Evolutionary conservation across 2,797 vertebrate species (phyloP).

Genomic region (Ctenosaura bakeri): DNA sequence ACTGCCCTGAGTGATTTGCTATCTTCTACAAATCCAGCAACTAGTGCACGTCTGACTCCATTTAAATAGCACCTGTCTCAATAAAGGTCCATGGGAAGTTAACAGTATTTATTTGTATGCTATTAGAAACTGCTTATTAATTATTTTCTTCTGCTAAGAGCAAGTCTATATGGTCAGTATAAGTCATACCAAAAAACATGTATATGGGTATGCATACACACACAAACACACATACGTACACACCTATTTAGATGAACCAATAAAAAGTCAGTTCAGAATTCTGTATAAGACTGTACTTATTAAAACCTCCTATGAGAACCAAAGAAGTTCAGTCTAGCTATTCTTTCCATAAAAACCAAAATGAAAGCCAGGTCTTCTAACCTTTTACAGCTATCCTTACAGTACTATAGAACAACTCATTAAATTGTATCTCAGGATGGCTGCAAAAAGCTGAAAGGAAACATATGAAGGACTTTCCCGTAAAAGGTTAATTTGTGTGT

Average conservation of each 20-base stretch:
- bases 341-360: neutral
- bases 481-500: slow-evolving; percentile 26
- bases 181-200: too few relatives aligned
- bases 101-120: neutral
- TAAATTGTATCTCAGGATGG: neutral
- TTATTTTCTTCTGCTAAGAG: neutral
- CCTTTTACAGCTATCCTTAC: neutral
- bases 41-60: neutral
- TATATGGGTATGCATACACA: too few relatives aligned
- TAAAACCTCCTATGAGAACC: neutral
- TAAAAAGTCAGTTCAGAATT: neutral
- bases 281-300: neutral
- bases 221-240: neutral
- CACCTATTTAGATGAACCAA: neutral
- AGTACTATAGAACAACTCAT: neutral
- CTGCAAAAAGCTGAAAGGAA: slow-evolving; percentile 22
- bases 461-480: slow-evolving; percentile 11
- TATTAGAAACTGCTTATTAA: neutral
- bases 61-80: neutral
- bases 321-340: neutral
- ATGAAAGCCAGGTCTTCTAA: neutral
- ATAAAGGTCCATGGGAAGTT: neutral
- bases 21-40: neutral
- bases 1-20: neutral
- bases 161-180: neutral